Evolutionary conservation across 1,140 invertebrate genomes (phyloP), one percentile per base, ranked within the genome.

Genomic region (Drosophila subpulchrella): DNA sequence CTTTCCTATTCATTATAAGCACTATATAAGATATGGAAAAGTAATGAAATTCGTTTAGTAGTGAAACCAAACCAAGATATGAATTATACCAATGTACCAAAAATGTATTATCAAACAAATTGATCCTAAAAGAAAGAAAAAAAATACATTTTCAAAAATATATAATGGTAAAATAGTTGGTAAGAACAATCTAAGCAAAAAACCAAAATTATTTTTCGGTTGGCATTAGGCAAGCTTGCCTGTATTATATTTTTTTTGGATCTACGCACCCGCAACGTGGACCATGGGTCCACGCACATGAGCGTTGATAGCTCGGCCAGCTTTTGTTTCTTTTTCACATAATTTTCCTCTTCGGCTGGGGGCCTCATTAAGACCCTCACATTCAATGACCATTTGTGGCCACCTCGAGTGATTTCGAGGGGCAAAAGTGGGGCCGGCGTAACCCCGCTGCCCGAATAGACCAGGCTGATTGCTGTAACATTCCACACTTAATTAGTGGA

Each of bases 401-500:
- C 58, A 72, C 66, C 72, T 63, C 77, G 63, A 46, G 42, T 56
- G 44, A 42, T 12, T 36, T 12, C 10, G 61, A 20, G 24, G 56
- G 10, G 20, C 12, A 20, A 10, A 0, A 8, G 41, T 10, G 42
- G 27, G n/a, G 17, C 41, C 32, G 7, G 7, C 32, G 32, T 10
- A 34, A 10, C 32, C 32, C 32, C 20, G 32, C 38, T 32, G n/a
- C 46, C 77, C 78, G 70, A 72, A 48, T 81, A 61, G 61, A 53
- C 53, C 58, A 44, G 39, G 42, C 53, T 79, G 83, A 88, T 88
- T 82, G 82, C 83, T 71, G 62, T 79, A 79, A 86, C 83, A 86
- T 86, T 79, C 83, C 82, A 86, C 79, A 88, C 83, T 82, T 86
- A 79, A 88, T 86, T 82, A 76, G 66, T 63, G 58, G 62, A 38